Evolutionary conservation across 2,113 vertebrate species (phyloP).

Genomic region (Limnothrissa miodon): DNA sequence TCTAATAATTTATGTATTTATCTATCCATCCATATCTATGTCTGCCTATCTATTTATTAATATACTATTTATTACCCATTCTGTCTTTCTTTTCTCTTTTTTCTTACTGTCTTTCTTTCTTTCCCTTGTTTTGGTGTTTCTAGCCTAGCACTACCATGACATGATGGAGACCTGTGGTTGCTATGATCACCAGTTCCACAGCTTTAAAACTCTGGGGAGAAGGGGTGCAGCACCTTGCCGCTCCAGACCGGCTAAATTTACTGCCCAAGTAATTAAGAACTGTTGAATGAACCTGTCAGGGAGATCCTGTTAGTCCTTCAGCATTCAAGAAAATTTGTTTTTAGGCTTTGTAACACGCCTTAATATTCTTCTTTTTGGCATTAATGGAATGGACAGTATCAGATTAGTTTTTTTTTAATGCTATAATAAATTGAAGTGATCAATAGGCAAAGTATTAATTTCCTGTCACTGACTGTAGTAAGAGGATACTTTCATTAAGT

Average conservation of each 20-base stretch:
- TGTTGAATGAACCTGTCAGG: conserved; percentile 2
- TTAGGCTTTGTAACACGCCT: background rate
- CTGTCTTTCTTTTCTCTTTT: background rate
- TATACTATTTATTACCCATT: background rate
- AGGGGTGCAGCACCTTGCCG: conserved; percentile 28
- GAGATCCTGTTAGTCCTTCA: background rate
- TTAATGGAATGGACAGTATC: background rate
- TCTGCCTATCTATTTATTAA: background rate
- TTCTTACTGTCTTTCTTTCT: background rate
- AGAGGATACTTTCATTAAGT: background rate
- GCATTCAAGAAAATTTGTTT: background rate
- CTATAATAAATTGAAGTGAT: background rate
- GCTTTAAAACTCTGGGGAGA: conserved; percentile 47
- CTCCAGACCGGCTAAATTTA: conserved; percentile 28
- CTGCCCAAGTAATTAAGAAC: background rate
- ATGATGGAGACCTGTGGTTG: conserved; percentile 50
- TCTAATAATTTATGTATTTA: background rate
- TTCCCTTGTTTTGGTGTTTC: conserved; percentile 4
- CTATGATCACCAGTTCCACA: conserved; percentile 59
- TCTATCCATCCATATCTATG: background rate
- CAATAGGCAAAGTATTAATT: background rate
- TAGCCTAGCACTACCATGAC: conserved; percentile 44
- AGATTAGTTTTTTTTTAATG: background rate
- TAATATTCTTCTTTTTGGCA: background rate
- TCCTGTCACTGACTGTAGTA: background rate